A percentile compares a stretch with the other conserved stretches of the same genome.
Conservation (phyloP, 2,797 vertebrate genomes). For the Anguilla obscura region DNA sequence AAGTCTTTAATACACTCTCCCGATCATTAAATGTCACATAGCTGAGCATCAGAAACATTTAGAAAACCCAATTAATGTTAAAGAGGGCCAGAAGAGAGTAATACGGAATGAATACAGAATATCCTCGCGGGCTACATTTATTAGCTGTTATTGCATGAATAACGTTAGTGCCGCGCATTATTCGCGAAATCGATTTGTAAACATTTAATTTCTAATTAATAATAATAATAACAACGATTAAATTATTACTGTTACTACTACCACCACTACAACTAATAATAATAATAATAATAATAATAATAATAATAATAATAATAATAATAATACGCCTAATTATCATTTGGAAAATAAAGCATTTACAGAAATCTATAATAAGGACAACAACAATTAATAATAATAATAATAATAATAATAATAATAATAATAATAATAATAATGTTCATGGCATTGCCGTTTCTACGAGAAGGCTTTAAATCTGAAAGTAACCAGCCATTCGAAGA, state of each 20-base stretch:
- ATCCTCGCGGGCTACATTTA: slow-evolving; percentile 44
- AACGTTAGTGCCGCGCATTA: slow-evolving; percentile 8
- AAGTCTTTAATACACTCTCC: slow-evolving; percentile 73
- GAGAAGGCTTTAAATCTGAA: not conserved
- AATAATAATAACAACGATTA: not conserved
- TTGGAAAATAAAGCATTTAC: no score
- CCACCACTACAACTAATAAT: not conserved
- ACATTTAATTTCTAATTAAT: not conserved
- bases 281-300: not conserved
- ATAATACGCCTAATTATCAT: no score
- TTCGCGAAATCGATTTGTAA: not conserved
- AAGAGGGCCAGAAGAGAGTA: slow-evolving; percentile 55
- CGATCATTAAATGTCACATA: slow-evolving; percentile 74
- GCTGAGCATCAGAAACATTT: slow-evolving; percentile 74
- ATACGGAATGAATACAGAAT: slow-evolving; percentile 44
- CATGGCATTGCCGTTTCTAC: not conserved
- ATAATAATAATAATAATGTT: not conserved
- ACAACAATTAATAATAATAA: not conserved
- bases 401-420: no score
- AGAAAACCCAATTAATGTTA: slow-evolving; percentile 73
- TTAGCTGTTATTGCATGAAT: slow-evolving; percentile 38
- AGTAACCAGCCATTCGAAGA: not conserved
- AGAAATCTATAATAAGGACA: not conserved
- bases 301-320: slow-evolving; percentile 1
- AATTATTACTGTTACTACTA: not conserved